Base-by-base conservation (phyloP, 2,888 invertebrate species). In the Polyommatus iphigenia region DNA sequence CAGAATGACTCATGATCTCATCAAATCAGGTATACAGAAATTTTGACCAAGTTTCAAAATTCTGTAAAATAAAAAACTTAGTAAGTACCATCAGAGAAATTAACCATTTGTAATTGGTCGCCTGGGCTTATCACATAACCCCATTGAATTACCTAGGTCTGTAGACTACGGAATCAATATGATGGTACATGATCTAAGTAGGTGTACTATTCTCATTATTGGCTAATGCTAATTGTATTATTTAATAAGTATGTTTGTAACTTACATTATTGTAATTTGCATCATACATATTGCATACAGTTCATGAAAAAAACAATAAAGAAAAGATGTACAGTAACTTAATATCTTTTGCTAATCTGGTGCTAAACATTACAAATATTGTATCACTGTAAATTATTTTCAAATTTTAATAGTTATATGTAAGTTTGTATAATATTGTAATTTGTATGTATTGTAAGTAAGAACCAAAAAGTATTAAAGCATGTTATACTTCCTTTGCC, bases 401-500 rank as follows among this genome's bases (percentile, higher is more conserved):
- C 75, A 54, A 71, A 78, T 71, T 78, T 54, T 78, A 67, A 76
- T 76, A 59, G 54, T 76, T 75, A 78, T 20, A 71, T 78, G 24
- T 73, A 20, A 13, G 62, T 78, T 57, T 79, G 76, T 77, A 78
- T 83, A 80, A 78, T 83, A 80, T 82, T 82, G 83, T 82, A 83
- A 78, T 81, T 83, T 82, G 81, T 83, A 84, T 84, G 85, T 87
- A 85, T 85, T 85, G 85, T 87, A 79, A 80, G 81, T 91, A 91
- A 88, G 89, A 90, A 91, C 93, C 93, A 92, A 93, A 93, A 93
- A 93, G 92, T 93, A 92, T 93, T 93, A 91, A 86, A 87, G 85
- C 87, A 87, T 88, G 86, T 88, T 87, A 87, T 85, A 88, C 91
- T 90, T 91, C 91, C 86, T 91, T 92, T 93, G 93, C 93, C 93